Conservation (phyloP, 2,888 invertebrate species). For the Chironomus tentans region DNA sequence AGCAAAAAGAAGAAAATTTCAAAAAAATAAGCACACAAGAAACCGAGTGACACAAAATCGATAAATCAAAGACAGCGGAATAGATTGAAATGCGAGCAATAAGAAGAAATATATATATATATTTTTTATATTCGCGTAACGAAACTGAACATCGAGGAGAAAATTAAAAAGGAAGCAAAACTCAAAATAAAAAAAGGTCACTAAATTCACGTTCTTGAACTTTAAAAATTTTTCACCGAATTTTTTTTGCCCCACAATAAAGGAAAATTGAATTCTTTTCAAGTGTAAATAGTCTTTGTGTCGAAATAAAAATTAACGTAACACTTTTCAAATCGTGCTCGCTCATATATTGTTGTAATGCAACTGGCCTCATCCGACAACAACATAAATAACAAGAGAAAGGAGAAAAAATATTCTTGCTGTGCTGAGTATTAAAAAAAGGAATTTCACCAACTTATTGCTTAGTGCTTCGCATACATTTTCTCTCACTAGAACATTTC, state of each 20-base stretch:
- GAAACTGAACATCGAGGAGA: background rate
- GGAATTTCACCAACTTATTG: background rate
- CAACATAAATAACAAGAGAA: conserved; percentile 17
- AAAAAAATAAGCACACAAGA: background rate
- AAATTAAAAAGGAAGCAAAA: background rate
- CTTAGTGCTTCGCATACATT: background rate
- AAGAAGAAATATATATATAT: no score
- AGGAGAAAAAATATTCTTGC: background rate
- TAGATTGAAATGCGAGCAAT: background rate
- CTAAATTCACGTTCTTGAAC: background rate
- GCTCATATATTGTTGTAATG: conserved; percentile 11
- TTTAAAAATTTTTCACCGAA: background rate
- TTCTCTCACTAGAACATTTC: no score
- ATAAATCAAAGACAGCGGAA: background rate
- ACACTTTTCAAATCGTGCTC: background rate
- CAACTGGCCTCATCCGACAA: conserved; percentile 17
- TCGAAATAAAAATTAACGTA: background rate
- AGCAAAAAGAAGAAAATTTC: no score
- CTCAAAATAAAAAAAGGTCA: background rate
- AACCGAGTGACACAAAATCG: background rate
- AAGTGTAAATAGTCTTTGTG: background rate
- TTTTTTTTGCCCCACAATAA: background rate
- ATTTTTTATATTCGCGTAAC: background rate
- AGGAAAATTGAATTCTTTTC: background rate
- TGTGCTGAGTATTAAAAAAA: background rate